These are phyloP conservation scores for Lycophotia porphyrea DNA, from an alignment of 2,888 invertebrate species.

Conservation along the genomic window DNA sequence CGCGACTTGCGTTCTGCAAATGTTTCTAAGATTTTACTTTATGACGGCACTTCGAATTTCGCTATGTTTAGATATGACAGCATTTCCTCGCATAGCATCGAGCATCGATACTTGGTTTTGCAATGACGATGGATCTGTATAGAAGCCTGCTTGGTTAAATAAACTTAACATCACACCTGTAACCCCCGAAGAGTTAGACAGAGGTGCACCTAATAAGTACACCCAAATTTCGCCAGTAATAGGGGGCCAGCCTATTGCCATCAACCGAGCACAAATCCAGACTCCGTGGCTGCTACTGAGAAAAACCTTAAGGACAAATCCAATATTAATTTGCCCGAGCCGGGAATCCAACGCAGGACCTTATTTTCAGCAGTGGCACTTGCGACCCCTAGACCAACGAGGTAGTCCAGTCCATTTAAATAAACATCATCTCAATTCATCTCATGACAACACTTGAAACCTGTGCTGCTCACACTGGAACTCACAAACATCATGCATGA, in stretches of 20 bases:
- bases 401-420: no score
- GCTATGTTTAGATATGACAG: not conserved
- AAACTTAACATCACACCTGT: not conserved
- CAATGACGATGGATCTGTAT: not conserved
- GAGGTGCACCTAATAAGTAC: no score
- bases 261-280: no score
- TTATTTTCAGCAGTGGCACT: no score
- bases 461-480: not conserved
- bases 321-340: no score
- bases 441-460: not conserved
- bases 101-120: not conserved
- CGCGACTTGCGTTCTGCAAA: slow-evolving; percentile 21
- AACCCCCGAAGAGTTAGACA: no score
- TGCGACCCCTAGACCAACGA: no score
- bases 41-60: slow-evolving; percentile 14
- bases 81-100: not conserved
- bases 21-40: slow-evolving; percentile 28
- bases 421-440: not conserved
- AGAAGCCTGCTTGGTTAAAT: not conserved
- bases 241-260: no score
- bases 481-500: not conserved
- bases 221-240: no score
- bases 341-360: no score
- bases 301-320: no score
- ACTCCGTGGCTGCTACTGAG: no score